These are phyloP conservation scores for Habroteleia sp. DNA, from an alignment of 2,888 invertebrate genomes.

Conservation along the genomic window DNA sequence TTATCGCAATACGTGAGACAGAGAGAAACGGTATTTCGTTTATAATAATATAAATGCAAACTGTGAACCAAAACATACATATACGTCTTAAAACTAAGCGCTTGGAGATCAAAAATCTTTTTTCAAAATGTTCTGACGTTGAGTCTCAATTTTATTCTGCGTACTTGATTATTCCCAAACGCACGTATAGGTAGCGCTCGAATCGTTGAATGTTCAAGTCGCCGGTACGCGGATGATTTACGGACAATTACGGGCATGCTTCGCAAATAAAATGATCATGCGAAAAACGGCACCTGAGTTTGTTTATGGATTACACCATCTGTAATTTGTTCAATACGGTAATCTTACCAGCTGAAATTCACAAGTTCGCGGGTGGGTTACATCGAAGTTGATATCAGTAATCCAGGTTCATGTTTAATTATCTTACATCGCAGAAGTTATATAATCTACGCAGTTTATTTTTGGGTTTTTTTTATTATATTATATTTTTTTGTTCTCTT, in stretches of 20 bases:
- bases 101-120: not conserved
- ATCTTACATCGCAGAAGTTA: conserved; percentile 25
- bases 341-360: conserved; percentile 10
- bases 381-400: conserved; percentile 44
- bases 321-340: conserved; percentile 32
- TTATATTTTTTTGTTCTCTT: not conserved
- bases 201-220: conserved; percentile 3
- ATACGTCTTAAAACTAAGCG: too few species aligned
- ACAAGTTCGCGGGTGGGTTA: conserved; percentile 25
- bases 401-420: conserved; percentile 20
- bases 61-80: too few species aligned
- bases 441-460: conserved; percentile 20
- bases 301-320: conserved; percentile 32
- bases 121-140: too few species aligned
- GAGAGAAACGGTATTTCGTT: too few species aligned
- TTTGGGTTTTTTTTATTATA: conserved; percentile 1
- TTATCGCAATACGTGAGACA: too few species aligned
- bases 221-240: conserved; percentile 4
- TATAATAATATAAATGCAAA: too few species aligned
- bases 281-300: conserved; percentile 38
- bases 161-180: conserved; percentile 12
- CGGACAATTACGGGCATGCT: conserved; percentile 15
- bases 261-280: conserved; percentile 10
- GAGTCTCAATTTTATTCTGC: conserved; percentile 4
- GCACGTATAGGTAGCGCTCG: not conserved